Base-by-base conservation (phyloP, 2,888 invertebrate genomes). In the Candidula unifasciata region DNA sequence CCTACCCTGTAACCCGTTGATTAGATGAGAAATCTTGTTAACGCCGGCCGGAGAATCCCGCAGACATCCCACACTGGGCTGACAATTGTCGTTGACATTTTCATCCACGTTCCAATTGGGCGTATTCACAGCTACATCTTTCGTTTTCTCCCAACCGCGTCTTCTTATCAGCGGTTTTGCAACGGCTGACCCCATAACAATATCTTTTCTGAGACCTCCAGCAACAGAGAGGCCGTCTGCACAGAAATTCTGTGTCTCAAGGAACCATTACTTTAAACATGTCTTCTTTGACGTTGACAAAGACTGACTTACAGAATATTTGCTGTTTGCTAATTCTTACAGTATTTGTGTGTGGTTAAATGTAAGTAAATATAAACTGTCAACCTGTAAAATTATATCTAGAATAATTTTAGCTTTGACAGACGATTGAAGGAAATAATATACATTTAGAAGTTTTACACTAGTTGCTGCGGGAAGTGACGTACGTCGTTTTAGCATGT, bases 121-220 rank as follows among this genome's bases (percentile, higher is more conserved):
- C 27, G 68, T 44, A 69, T 57, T 78, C 21, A 54, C 76, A 10
- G 30, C 68, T 78, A 13, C 18, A 24, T 77, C 83, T 57, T 78
- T 68, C 6, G 77, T 24, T 78, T 78, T 78, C 24, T 33, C 64
- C 83, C 54, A 78, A n/a, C 83, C 77, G 37, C 77, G 78, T 33
- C 60, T 54, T 69, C 78, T 68, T 69, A 69, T 68, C 83, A 78
- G 68, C 83, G 77, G 83, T 54, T 83, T 83, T 8, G 66, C 54
- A 52, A 83, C 77, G 24, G 83, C 77, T 57, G 83, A 83, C 83
- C 83, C 83, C 83, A 83, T 83, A 71, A 30, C 69, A 68, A 83
- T 68, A 30, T 77, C 24, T 52, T 78, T n/a, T 77, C n/a, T 37
- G 54, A 77, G 69, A 78, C 83, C 83, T 66, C 83, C 35, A 83